Percentiles rank a stretch among this genome's conserved stretches.
Evolutionary conservation across 1,140 invertebrate genomes (phyloP).

Genomic region (Stenopsyche tienmushanensis): DNA sequence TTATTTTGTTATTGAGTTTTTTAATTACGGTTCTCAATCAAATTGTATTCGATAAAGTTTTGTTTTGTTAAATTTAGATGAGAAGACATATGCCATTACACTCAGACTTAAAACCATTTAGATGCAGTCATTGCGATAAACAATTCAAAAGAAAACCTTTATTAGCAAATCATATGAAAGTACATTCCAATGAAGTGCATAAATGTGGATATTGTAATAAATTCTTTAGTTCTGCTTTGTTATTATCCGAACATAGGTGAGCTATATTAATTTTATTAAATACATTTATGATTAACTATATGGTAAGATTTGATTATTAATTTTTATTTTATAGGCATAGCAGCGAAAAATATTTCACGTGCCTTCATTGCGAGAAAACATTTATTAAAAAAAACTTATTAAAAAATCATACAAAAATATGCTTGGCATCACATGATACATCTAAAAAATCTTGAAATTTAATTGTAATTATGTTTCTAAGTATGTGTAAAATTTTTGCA

Average conservation of each 20-base stretch:
- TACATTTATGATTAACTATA: too few relatives aligned
- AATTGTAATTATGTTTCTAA: too few relatives aligned
- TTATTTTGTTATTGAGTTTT: constrained; percentile 10
- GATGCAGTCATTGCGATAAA: constrained; percentile 45
- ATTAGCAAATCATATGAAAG: constrained; percentile 43
- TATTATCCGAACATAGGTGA: constrained; percentile 32
- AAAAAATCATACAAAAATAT: neutral
- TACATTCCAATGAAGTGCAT: constrained; percentile 30
- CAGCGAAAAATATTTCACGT: neutral
- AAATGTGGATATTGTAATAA: constrained; percentile 33
- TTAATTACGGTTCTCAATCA: neutral
- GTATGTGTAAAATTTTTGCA: too few relatives aligned
- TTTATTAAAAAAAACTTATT: neutral
- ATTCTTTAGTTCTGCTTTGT: constrained; percentile 22
- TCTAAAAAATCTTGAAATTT: neutral
- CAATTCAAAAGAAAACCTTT: constrained; percentile 47
- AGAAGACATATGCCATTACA: constrained; percentile 24
- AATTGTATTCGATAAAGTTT: neutral
- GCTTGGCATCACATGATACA: neutral
- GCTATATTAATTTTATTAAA: too few relatives aligned
- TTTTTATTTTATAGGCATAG: too few relatives aligned
- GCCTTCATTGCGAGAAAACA: constrained; percentile 18
- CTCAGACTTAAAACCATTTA: constrained; percentile 38
- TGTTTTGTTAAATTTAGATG: too few relatives aligned
- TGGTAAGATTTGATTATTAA: too few relatives aligned